Conservation (phyloP, 2,888 invertebrate species). For the Harpalus rufipes region DNA sequence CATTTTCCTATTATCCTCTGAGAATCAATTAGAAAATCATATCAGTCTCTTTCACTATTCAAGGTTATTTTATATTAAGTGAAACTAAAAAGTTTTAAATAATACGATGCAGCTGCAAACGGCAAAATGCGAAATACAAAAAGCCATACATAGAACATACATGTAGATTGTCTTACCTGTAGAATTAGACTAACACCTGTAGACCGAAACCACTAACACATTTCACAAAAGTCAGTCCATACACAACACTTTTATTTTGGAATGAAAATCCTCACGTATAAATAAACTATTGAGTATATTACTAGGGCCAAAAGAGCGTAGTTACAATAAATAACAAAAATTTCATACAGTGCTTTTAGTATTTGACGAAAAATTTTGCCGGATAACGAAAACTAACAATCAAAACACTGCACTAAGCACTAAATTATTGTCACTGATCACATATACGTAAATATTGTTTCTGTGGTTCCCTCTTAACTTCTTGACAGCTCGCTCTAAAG, state of each 20-base stretch:
- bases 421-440: background rate
- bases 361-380: constrained; percentile 66
- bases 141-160: background rate
- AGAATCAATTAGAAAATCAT: constrained; percentile 28
- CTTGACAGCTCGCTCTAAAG: constrained; percentile 50
- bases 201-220: constrained; percentile 33
- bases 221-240: constrained; percentile 28
- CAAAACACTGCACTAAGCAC: constrained; percentile 32
- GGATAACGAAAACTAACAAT: constrained; percentile 40
- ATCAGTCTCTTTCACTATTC: constrained; percentile 33
- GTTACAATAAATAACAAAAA: constrained; percentile 68
- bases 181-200: constrained; percentile 41
- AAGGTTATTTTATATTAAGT: constrained; percentile 23
- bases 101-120: constrained; percentile 10
- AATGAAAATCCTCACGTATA: constrained; percentile 65
- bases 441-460: constrained; percentile 32
- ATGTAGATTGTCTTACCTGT: constrained; percentile 8
- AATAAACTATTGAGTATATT: constrained; percentile 68
- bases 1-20: background rate
- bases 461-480: background rate
- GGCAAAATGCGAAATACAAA: background rate
- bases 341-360: constrained; percentile 66
- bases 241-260: constrained; percentile 42
- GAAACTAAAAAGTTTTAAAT: constrained; percentile 31
- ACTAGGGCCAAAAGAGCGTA: constrained; percentile 66